These are phyloP conservation scores for Idaea dimidiata DNA, from an alignment of 2,888 invertebrate genomes.

Conservation along the genomic window DNA sequence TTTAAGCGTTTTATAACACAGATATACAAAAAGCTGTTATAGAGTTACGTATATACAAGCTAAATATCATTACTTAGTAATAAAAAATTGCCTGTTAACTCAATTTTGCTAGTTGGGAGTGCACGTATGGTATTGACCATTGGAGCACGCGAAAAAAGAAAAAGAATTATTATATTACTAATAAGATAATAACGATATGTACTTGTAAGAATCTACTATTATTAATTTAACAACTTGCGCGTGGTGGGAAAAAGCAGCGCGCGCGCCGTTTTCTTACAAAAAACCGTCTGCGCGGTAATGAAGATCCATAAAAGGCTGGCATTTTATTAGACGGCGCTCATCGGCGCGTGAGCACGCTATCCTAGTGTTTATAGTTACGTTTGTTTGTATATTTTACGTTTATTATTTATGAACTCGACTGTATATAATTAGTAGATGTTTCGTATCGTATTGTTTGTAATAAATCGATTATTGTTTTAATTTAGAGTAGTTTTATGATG, in stretches of 20 bases:
- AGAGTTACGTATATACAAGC: too few relatives aligned
- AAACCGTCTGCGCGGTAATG: constrained; percentile 68
- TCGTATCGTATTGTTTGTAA: background rate
- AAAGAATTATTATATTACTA: background rate
- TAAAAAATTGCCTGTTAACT: too few relatives aligned
- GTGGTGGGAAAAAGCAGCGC: constrained; percentile 14
- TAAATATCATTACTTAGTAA: too few relatives aligned
- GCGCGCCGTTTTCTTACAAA: constrained; percentile 36
- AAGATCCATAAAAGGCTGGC: constrained; percentile 66
- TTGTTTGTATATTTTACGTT: constrained; percentile 2
- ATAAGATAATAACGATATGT: background rate
- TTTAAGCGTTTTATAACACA: too few relatives aligned
- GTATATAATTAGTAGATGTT: background rate
- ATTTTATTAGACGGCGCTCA: constrained; percentile 61
- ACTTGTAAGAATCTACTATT: background rate
- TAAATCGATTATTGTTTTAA: background rate
- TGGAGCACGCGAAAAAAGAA: too few relatives aligned
- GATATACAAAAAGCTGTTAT: too few relatives aligned
- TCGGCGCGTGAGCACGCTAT: constrained; percentile 60
- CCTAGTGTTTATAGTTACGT: constrained; percentile 3
- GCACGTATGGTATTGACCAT: too few relatives aligned
- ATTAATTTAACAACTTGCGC: background rate
- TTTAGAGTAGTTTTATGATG: background rate
- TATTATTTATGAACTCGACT: background rate
- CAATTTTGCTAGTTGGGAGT: too few relatives aligned